phyloP scores from a whole-genome alignment of 92 coral and sea anemone genomes.

The Palythoa caribaeorum region DNA sequence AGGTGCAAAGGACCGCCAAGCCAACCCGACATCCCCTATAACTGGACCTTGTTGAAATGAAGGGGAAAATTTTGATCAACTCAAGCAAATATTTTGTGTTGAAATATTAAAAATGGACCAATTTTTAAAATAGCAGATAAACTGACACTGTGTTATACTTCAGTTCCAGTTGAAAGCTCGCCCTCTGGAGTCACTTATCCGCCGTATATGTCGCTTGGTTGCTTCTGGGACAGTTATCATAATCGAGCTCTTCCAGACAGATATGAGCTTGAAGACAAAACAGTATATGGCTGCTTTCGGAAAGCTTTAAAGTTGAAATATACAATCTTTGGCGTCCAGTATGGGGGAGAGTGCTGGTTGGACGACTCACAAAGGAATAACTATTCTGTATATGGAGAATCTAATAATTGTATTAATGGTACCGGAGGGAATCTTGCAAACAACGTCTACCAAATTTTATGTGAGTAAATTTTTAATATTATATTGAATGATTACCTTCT shows the following conservation, averaged over 20 bases:
- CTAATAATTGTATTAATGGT: neutral
- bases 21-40: too few species aligned
- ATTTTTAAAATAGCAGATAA: too few species aligned
- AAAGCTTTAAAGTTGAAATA: neutral
- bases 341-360: neutral
- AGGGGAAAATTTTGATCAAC: too few species aligned
- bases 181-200: neutral
- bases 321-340: neutral
- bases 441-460: constrained; percentile 16
- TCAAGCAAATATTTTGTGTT: too few species aligned
- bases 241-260: neutral
- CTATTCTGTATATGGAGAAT: constrained; percentile 3
- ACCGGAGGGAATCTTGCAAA: neutral
- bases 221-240: neutral
- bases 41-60: too few species aligned
- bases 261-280: neutral
- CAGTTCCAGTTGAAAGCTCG: too few species aligned
- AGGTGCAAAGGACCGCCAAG: too few species aligned
- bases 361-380: neutral
- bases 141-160: too few species aligned
- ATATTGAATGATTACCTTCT: neutral
- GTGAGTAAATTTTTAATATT: neutral
- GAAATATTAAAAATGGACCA: too few species aligned
- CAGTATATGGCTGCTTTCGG: neutral
- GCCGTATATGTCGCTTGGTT: neutral